A percentile compares a stretch with the other conserved stretches of the same genome.
Conservation (phyloP, 2,888 invertebrate genomes). For the Acleris holmiana region DNA sequence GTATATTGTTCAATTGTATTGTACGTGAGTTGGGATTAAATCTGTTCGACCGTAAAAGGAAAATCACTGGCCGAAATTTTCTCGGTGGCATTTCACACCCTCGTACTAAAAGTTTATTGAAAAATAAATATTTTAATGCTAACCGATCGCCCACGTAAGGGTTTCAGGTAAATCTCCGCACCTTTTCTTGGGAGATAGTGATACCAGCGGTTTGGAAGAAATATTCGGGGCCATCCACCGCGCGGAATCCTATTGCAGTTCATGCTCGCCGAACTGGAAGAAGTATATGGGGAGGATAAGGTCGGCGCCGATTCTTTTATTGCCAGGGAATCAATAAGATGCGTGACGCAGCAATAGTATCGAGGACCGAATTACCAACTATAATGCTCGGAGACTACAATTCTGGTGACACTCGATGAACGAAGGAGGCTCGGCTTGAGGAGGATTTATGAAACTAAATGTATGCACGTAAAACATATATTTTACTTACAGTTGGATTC, state of each 20-base stretch:
- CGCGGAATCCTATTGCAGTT: conserved; percentile 82
- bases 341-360: conserved; percentile 66
- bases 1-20: conserved; percentile 46
- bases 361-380: conserved; percentile 40
- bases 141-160: conserved; percentile 61
- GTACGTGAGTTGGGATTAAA: conserved; percentile 55
- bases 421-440: neutral
- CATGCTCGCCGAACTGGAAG: conserved; percentile 80
- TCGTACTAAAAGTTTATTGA: conserved; percentile 56
- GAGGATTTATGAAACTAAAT: neutral
- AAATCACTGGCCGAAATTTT: conserved; percentile 53
- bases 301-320: conserved; percentile 78
- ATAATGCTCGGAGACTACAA: conserved; percentile 7
- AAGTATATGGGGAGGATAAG: conserved; percentile 78
- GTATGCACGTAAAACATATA: too few relatives aligned
- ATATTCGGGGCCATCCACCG: conserved; percentile 73
- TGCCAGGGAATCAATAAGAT: conserved; percentile 76
- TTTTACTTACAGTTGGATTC: too few relatives aligned
- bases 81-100: conserved; percentile 50
- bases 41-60: conserved; percentile 53
- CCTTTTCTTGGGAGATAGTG: conserved; percentile 63
- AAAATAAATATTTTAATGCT: conserved; percentile 71
- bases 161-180: conserved; percentile 73
- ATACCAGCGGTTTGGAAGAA: conserved; percentile 63
- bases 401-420: neutral